Evolutionary conservation across 1,140 invertebrate species (phyloP).

Genomic region (Maniola jurtina): DNA sequence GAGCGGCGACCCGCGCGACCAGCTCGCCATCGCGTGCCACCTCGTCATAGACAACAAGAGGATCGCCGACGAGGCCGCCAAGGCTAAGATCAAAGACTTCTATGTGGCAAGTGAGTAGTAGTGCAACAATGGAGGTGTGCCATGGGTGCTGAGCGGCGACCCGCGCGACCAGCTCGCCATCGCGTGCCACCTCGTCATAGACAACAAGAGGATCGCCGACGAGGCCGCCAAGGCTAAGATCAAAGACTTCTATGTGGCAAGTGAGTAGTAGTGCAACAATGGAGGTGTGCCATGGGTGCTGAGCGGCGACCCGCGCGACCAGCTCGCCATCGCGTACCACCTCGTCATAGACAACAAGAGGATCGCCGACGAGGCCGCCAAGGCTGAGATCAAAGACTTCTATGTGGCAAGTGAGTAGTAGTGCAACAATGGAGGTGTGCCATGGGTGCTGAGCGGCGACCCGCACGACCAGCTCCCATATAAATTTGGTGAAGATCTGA

Average conservation of each 20-base stretch:
- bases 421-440: conserved; percentile 84
- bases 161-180: no score
- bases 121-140: conserved; percentile 84
- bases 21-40: conserved; percentile 98
- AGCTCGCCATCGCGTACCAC: conserved; percentile 98
- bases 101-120: background rate
- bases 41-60: conserved; percentile 76
- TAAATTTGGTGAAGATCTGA: no score
- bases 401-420: background rate
- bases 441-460: no score
- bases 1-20: conserved; percentile 98
- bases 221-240: conserved; percentile 95
- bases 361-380: no score
- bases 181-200: conserved; percentile 90
- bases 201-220: conserved; percentile 98
- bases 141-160: no score
- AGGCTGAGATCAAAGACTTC: no score
- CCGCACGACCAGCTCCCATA: no score
- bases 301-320: conserved; percentile 98
- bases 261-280: conserved; percentile 86
- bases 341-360: no score
- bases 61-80: no score
- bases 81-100: background rate
- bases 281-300: no score
- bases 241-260: conserved; percentile 96